Evolutionary conservation across 2,888 invertebrate species (phyloP), one percentile per base, ranked within the genome.

Genomic region (Mellilla xanthometata): DNA sequence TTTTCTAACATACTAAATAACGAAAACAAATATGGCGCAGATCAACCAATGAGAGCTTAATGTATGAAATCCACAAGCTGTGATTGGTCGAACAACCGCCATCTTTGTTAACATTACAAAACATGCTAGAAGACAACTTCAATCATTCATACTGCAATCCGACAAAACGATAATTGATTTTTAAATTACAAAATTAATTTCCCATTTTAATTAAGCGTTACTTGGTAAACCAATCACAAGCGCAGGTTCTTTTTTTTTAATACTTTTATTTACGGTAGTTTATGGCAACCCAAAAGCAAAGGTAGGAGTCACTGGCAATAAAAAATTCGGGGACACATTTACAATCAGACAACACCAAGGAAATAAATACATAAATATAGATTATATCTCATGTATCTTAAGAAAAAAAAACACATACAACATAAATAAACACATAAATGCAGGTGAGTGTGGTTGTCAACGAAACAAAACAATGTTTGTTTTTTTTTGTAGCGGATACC

Each of bases 161-260:
- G 86, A 87, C 84, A 87, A 35, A 38, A 24, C 24, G 24, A 7
- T 3, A 19, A 7, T 7, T 2, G 7, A 24, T 4, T 24, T 39
- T 28, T 15, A 39, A 31, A 39, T 24, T 27, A 55, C 50, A 54
- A 56, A 70, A 43, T 43, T 46, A 46, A 41, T 55, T 74, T 73
- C 72, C 70, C 70, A 74, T 57, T 24, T n/a, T n/a, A 24, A n/a
- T 56, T 52, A 77, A 84, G 82, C 83, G 62, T 81, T 81, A 78
- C 51, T 69, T 66, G 79, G 85, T 88, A 88, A 88, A 89, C 89
- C 89, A 88, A 88, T 87, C 89, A 89, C 87, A 86, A 82, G 83
- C 85, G 77, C 71, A 68, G 67, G 34, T 54, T 44, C 46, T 52
- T 44, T 57, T 54, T 57, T 58, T 60, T 27, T 26, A 2, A 15